These are phyloP conservation scores for Acipenser transmontanus DNA, from an alignment of 2,797 vertebrate species.

Conservation along the genomic window DNA sequence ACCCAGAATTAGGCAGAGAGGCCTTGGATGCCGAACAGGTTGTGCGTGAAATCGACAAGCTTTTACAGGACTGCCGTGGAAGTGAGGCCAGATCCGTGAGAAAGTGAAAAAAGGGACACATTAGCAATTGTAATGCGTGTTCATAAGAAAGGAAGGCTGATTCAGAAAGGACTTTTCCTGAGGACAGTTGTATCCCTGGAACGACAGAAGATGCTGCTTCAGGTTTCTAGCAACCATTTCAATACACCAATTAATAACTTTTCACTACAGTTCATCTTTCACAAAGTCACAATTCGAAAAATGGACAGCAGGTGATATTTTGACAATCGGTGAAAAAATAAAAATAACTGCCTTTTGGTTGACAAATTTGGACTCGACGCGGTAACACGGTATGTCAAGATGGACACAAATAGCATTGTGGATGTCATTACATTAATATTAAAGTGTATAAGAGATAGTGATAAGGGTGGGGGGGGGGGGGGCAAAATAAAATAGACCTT, in stretches of 20 bases:
- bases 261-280: slow-evolving; percentile 82
- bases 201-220: slow-evolving; percentile 78
- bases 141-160: slow-evolving; percentile 36
- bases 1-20: slow-evolving; percentile 69
- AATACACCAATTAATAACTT: slow-evolving; percentile 93
- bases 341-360: slow-evolving; percentile 20
- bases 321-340: slow-evolving; percentile 80
- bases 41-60: slow-evolving; percentile 97
- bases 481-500: slow-evolving; percentile 61
- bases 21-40: slow-evolving; percentile 93
- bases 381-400: slow-evolving; percentile 12
- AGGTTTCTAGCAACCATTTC: slow-evolving; percentile 87
- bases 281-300: slow-evolving; percentile 56
- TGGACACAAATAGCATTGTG: slow-evolving; percentile 35
- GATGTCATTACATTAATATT: slow-evolving; percentile 57
- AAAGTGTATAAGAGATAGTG: slow-evolving; percentile 37
- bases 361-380: too few species aligned
- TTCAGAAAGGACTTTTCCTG: slow-evolving; percentile 49
- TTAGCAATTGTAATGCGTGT: slow-evolving; percentile 63
- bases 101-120: slow-evolving; percentile 73
- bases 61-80: slow-evolving; percentile 96
- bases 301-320: slow-evolving; percentile 62
- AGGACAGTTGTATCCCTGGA: slow-evolving; percentile 68
- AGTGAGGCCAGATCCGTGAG: slow-evolving; percentile 83
- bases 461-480: neutral